Conservation (phyloP, 2,113 vertebrate species). For the Micronycteris hirsuta region DNA sequence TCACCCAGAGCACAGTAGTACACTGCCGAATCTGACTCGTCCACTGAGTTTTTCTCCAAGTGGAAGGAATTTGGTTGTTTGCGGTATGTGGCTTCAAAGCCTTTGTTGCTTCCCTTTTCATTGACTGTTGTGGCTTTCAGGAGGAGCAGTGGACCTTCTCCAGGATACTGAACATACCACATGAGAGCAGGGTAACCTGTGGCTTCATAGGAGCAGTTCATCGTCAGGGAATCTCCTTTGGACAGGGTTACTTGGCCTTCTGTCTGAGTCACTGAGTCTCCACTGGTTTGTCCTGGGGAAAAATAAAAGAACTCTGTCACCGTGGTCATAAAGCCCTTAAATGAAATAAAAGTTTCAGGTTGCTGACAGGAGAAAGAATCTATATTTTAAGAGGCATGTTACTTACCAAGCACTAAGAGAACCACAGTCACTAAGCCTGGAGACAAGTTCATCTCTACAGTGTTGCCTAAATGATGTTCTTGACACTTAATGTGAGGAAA, state of each 20-base stretch:
- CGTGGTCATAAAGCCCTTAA: no score
- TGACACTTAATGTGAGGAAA: background rate
- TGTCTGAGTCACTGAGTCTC: slow-evolving; percentile 1
- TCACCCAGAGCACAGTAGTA: slow-evolving; percentile 50
- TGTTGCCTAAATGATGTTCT: background rate
- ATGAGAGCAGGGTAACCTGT: accelerated
- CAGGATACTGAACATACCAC: slow-evolving; percentile 55
- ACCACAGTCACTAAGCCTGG: background rate
- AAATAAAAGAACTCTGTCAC: no score
- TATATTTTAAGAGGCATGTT: background rate
- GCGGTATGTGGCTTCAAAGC: background rate
- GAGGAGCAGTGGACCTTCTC: background rate
- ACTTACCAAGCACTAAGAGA: background rate
- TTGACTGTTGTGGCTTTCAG: accelerated
- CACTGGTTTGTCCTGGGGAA: background rate
- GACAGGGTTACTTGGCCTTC: background rate
- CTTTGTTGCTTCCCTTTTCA: background rate
- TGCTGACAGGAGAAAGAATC: background rate
- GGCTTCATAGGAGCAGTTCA: slow-evolving; percentile 8
- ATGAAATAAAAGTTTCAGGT: background rate
- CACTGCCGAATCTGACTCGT: slow-evolving; percentile 4
- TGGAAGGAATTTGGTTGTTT: background rate
- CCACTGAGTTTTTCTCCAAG: slow-evolving; percentile 40
- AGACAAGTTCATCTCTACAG: background rate
- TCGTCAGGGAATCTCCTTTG: background rate